Evolutionary conservation across 2,797 vertebrate species (phyloP), one percentile per base, ranked within the genome.

Genomic region (Neostethus bicornis): DNA sequence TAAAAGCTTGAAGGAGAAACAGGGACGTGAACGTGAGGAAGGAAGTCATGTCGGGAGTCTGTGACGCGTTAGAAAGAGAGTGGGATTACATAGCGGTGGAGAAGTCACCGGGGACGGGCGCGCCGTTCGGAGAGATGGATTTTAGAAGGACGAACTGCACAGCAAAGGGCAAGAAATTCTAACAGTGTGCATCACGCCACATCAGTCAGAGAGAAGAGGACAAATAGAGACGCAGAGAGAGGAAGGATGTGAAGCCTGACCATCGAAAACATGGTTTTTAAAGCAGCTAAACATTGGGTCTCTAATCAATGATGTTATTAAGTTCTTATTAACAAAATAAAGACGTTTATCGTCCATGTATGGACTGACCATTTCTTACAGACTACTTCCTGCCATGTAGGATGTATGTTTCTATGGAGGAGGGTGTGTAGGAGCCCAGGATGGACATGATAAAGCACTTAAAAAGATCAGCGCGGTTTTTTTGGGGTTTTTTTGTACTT

Each of bases 91-190:
- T 4, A 35, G 37, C 21, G 43, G 51, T 62, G 51, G 0, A 51
- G 34, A 21, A 38, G 13, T 64, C 55, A 26, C 25, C 28, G 23
- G 38, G 46, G 38, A 24, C 3, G 21, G 5, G 2, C 0, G 16
- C 50, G 44, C 5, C 26, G 17, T 46, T 39, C n/a, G 31, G 47
- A 55, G 28, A 37, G 41, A 37, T 23, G 19, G 34, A 58, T 29
- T 24, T n/a, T 14, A 2, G 35, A 38, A 44, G 46, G 41, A 47
- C 39, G 20, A 51, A 32, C 7, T 32, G 51, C 51, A 44, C 28
- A 42, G 42, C 46, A 52, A 55, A 75, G 69, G 75, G 77, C 31
- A 28, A 25, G 57, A 42, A 58, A 45, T 19, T 38, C 48, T 46
- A 64, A 64, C 48, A 19, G 56, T 35, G 52, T 55, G 51, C 46